Evolutionary conservation across 2,888 invertebrate genomes (phyloP), one percentile per base, ranked within the genome.

Genomic region (Zootermopsis nevadensis): DNA sequence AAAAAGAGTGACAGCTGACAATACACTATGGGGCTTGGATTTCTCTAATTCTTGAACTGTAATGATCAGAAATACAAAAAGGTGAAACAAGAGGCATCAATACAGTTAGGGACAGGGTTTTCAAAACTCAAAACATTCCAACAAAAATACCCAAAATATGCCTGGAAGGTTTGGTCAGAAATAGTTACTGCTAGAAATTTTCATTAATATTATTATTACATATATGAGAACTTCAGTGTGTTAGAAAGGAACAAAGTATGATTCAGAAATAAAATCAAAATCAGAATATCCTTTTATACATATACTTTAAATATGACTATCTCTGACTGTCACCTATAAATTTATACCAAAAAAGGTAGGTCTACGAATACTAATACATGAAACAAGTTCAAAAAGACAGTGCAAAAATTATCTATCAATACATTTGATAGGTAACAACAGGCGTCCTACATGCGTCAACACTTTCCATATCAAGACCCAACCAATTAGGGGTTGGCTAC

Each of bases 401-500:
- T 66, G 66, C 66, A 31, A 33, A 33, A 33, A 31, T 69, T 69
- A 10, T 69, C 69, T 33, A 67, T 27, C 27, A 67, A 67, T 67
- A 33, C 69, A 69, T 69, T 30, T 33, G 22, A 22, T 19, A 31
- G 2, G 6, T 6, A 42, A n/a, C n/a, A 38, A 22, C 24, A 69
- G 69, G 30, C 19, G 24, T 74, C 74, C 74, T 74, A 35, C 74
- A 38, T 74, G 74, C 74, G 24, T 8, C 42, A 38, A 69, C 30
- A 69, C 12, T 69, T 30, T 69, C 33, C 69, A 69, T 22, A 27
- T 30, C 31, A 69, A 69, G 31, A 77, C 31, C 77, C 77, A 77
- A 60, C 60, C 79, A 60, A 33, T 66, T 35, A 60, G 66, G 79
- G 55, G 53, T n/a, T 53, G 77, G 69, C 87, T 94, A 94, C 94